Conservation (phyloP, 1,140 invertebrate genomes). For the Holcopasites calliopsidis region DNA sequence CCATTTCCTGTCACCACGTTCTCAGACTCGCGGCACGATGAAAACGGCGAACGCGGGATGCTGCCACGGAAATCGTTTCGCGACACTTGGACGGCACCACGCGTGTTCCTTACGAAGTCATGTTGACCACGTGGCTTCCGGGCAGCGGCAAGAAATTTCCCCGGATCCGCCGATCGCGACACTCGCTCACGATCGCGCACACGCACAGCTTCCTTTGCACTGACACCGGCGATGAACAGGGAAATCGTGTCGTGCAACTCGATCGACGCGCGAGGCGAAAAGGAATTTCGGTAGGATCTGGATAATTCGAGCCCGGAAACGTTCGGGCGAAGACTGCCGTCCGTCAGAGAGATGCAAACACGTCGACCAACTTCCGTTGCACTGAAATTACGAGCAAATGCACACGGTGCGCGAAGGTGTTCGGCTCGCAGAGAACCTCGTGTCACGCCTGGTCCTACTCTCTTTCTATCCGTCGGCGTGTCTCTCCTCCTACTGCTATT, state of each 20-base stretch:
- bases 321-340: neutral
- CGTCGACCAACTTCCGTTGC: constrained; percentile 35
- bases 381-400: constrained; percentile 56
- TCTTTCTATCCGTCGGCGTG: neutral
- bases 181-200: neutral
- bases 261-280: no score
- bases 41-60: neutral
- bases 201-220: neutral
- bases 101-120: neutral
- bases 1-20: constrained; percentile 44
- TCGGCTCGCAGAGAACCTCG: constrained; percentile 20
- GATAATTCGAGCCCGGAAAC: neutral
- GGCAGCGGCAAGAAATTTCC: neutral
- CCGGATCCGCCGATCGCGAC: neutral
- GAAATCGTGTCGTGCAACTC: no score
- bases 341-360: neutral
- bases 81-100: neutral
- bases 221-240: no score
- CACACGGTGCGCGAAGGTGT: constrained; percentile 31
- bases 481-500: constrained; percentile 26
- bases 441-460: neutral
- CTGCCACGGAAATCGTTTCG: neutral
- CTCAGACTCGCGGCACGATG: neutral
- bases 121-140: neutral
- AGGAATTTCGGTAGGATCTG: neutral